Evolutionary conservation across 1,140 invertebrate species (phyloP).

Genomic region (Harlomillsia oculata): DNA sequence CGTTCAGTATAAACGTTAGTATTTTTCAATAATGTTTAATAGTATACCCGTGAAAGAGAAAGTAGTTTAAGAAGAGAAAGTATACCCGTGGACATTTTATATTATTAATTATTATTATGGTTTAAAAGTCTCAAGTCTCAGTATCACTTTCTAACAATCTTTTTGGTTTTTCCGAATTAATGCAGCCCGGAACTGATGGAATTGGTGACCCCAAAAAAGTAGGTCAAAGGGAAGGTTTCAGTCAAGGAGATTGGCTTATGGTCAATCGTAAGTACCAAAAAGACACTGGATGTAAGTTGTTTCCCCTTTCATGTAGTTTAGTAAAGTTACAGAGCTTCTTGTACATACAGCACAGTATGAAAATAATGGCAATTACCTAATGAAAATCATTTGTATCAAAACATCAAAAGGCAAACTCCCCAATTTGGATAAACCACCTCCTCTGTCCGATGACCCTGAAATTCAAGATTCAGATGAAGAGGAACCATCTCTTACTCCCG

Average conservation of each 20-base stretch:
- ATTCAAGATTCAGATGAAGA: neutral
- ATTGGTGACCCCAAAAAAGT: neutral
- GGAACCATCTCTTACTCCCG: neutral
- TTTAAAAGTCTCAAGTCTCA: too few relatives aligned
- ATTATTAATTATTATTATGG: neutral
- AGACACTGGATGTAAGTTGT: neutral
- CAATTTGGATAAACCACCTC: neutral
- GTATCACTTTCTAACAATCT: too few relatives aligned
- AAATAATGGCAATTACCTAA: neutral
- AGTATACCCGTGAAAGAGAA: neutral
- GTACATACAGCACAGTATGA: too few relatives aligned
- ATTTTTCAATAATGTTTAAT: neutral
- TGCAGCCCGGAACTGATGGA: neutral
- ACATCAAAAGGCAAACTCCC: neutral
- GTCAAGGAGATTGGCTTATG: slow-evolving; percentile 4
- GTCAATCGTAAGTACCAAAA: slow-evolving; percentile 2
- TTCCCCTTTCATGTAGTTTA: too few relatives aligned
- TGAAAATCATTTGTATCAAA: neutral
- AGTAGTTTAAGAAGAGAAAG: neutral
- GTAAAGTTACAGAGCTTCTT: too few relatives aligned
- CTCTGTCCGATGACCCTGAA: neutral
- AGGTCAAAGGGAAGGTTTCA: slow-evolving; percentile 6
- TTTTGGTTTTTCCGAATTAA: too few relatives aligned
- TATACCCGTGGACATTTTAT: neutral
- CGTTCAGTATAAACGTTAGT: neutral